Evolutionary conservation across 2,888 invertebrate species (phyloP).

Genomic region (Perdita meconis): DNA sequence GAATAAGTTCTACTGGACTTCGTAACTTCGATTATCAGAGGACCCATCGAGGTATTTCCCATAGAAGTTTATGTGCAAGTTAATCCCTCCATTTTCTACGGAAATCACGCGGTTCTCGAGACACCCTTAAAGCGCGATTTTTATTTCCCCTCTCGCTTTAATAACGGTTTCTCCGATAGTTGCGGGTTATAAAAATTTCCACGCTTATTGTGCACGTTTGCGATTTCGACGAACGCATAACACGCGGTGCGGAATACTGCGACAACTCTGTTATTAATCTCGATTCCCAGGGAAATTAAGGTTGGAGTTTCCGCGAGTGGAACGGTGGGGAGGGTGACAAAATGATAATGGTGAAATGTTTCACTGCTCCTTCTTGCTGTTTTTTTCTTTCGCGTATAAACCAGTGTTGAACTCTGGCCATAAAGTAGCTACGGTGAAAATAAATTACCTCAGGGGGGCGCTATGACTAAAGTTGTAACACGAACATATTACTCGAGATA

Average conservation of each 20-base stretch:
- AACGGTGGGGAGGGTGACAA: neutral
- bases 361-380: neutral
- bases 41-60: neutral
- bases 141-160: neutral
- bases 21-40: constrained; percentile 32
- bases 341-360: neutral
- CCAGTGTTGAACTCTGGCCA: neutral
- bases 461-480: constrained; percentile 10
- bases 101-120: neutral
- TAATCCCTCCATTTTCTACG: neutral
- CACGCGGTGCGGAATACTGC: neutral
- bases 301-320: neutral
- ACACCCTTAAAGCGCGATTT: neutral
- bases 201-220: neutral
- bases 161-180: neutral
- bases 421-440: constrained; percentile 8
- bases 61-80: constrained; percentile 8
- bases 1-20: neutral
- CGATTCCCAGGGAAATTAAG: constrained; percentile 1
- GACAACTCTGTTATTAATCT: constrained; percentile 1
- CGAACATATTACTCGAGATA: constrained; percentile 11
- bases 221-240: neutral
- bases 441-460: constrained; percentile 9
- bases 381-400: neutral
- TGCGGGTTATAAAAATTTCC: neutral